A percentile compares a stretch with the other conserved stretches of the same genome.
Evolutionary conservation across 2,888 invertebrate species (phyloP).

Genomic region (Catocala fraxini): DNA sequence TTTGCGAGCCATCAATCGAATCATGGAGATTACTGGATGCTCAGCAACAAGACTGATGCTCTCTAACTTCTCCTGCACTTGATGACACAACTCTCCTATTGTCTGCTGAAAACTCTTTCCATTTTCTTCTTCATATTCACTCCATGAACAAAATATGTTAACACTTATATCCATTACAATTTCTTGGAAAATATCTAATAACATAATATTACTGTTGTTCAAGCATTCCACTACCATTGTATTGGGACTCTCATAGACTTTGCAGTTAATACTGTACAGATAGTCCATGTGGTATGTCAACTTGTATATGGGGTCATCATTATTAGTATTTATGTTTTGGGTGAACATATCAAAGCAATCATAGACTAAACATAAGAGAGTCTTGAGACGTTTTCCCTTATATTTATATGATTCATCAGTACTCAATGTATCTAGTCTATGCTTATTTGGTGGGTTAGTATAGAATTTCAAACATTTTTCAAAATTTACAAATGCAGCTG

Average conservation of each 20-base stretch:
- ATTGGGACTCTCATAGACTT: slow-evolving; percentile 59
- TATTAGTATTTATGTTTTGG: slow-evolving; percentile 55
- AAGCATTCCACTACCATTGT: slow-evolving; percentile 61
- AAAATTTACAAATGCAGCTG: slow-evolving; percentile 59
- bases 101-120: slow-evolving; percentile 73
- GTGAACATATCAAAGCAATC: slow-evolving; percentile 64
- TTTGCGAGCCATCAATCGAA: slow-evolving; percentile 71
- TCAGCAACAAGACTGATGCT: slow-evolving; percentile 57
- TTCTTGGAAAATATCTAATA: slow-evolving; percentile 70
- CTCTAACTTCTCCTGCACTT: slow-evolving; percentile 59
- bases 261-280: slow-evolving; percentile 48
- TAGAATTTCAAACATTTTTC: slow-evolving; percentile 70
- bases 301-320: slow-evolving; percentile 62
- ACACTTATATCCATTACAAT: slow-evolving; percentile 78
- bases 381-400: slow-evolving; percentile 65
- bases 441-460: slow-evolving; percentile 67
- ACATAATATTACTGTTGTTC: slow-evolving; percentile 60
- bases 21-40: slow-evolving; percentile 72
- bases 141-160: slow-evolving; percentile 81
- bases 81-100: slow-evolving; percentile 74
- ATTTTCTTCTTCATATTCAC: slow-evolving; percentile 71
- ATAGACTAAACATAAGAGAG: slow-evolving; percentile 57
- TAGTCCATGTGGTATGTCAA: slow-evolving; percentile 63
- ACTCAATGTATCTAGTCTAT: slow-evolving; percentile 60
- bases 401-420: slow-evolving; percentile 70